Base-by-base conservation (phyloP, 1,140 invertebrate genomes). In the Drosophila nasuta region DNA sequence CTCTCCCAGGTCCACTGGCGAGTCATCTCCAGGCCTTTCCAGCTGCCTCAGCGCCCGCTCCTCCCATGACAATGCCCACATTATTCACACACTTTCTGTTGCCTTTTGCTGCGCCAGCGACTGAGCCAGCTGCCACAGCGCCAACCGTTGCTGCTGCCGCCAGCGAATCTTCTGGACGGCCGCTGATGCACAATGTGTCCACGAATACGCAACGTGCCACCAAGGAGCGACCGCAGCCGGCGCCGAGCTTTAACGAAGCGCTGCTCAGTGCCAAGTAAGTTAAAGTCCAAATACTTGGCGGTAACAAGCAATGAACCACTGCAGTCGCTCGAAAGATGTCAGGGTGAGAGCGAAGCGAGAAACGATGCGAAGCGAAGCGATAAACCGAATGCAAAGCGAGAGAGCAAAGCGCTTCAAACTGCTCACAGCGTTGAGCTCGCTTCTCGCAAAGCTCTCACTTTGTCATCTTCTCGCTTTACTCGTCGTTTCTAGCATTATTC, bases 211-310 rank as follows among this genome's bases (percentile, higher is more conserved):
- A 49, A 3, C 5, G 41, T 8, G 5, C 2, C 10, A n/a, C 15
- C 17, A 28, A 68, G 8, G 30, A 20, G 2, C 64, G 11, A 3
- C 1, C 17, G 0, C 38, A 43, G 7, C 1, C 15, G 30, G 4
- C 30, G 51, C 73, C 73, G 10, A 80, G 63, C 52, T 88, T 87
- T 11, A 75, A 77, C 15, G 83, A 88, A 41, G 74, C 75, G 11
- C 28, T 89, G 2, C 67, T 69, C 1, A 70, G 67, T 49, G 83
- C 83, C 59, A 87, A 88, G 83, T 87, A 70, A 58, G 73, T 25
- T 25, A 25, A 25, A 25, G 20, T 25, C 20, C 20, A 25, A 25
- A 25, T 4, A 25, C 20, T 25, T 4, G 20, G 3, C 20, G 20
- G 4, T 25, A 25, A 25, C 20, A 25, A 4, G 20, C 20, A 3